Evolutionary conservation across 2,797 vertebrate species (phyloP).

Genomic region (Dipus sagitta): DNA sequence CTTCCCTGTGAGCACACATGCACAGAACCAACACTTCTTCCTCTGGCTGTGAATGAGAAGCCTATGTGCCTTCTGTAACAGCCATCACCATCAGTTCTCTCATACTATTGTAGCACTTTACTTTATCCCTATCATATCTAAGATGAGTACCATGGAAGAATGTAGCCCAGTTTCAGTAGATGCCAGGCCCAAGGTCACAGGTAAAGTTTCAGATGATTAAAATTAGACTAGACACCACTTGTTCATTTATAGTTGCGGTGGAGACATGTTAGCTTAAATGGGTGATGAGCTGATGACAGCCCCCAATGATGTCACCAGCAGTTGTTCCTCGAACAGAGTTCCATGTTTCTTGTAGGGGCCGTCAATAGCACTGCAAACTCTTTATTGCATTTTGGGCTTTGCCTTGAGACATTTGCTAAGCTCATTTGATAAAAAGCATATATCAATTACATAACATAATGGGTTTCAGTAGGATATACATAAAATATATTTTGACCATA

Average conservation of each 20-base stretch:
- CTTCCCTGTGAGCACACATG: too few relatives aligned
- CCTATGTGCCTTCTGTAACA: not conserved
- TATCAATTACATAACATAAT: too few relatives aligned
- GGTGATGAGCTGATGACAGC: not conserved
- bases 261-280: not conserved
- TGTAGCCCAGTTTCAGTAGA: not conserved
- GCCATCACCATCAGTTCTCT: accelerated
- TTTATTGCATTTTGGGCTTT: not conserved
- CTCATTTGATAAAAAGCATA: too few relatives aligned
- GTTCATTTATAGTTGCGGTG: too few relatives aligned
- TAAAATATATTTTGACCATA: too few relatives aligned
- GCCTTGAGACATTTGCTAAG: not conserved
- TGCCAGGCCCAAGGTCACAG: not conserved
- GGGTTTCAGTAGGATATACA: too few relatives aligned
- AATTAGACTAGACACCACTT: not conserved
- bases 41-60: not conserved
- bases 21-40: not conserved
- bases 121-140: not conserved
- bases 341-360: not conserved
- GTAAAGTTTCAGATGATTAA: not conserved
- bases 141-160: too few relatives aligned
- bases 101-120: not conserved
- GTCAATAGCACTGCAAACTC: accelerated
- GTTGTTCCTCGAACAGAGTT: not conserved
- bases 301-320: not conserved